A percentile compares a stretch with the other conserved stretches of the same genome.
phyloP scores from a whole-genome alignment of 1,140 invertebrate genomes.

The Tetramorium parvispinum region DNA sequence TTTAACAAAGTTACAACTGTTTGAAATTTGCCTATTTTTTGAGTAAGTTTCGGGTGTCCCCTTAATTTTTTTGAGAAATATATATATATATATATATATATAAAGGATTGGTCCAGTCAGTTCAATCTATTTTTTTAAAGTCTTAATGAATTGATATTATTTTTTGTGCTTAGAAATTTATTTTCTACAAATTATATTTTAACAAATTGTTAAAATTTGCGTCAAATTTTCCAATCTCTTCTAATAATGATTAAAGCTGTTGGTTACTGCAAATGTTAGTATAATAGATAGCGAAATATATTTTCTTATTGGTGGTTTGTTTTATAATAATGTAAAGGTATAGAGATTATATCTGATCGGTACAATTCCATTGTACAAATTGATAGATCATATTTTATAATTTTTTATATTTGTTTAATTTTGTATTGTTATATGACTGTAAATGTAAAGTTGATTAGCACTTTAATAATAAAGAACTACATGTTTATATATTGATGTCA shows the following conservation, averaged over 20 bases:
- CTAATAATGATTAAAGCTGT: background rate
- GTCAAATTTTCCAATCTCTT: background rate
- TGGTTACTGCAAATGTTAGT: background rate
- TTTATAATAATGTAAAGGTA: background rate
- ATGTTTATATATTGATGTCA: too few species aligned
- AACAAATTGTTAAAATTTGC: background rate
- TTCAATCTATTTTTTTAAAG: background rate
- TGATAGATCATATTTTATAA: background rate
- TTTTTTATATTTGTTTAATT: background rate
- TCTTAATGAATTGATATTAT: too few species aligned
- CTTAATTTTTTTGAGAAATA: too few species aligned
- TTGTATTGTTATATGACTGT: background rate
- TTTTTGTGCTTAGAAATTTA: background rate
- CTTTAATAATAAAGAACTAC: too few species aligned
- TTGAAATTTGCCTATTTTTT: too few species aligned
- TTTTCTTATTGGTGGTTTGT: background rate
- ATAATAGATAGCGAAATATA: background rate
- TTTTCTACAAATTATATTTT: background rate
- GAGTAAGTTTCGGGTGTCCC: too few species aligned
- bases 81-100: too few species aligned
- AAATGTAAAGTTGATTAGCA: too few species aligned
- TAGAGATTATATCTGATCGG: background rate
- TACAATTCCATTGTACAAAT: background rate
- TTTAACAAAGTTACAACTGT: too few species aligned
- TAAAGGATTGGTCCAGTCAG: background rate